Base-by-base conservation (phyloP, 2,113 vertebrate genomes). In the Mobula hypostoma region DNA sequence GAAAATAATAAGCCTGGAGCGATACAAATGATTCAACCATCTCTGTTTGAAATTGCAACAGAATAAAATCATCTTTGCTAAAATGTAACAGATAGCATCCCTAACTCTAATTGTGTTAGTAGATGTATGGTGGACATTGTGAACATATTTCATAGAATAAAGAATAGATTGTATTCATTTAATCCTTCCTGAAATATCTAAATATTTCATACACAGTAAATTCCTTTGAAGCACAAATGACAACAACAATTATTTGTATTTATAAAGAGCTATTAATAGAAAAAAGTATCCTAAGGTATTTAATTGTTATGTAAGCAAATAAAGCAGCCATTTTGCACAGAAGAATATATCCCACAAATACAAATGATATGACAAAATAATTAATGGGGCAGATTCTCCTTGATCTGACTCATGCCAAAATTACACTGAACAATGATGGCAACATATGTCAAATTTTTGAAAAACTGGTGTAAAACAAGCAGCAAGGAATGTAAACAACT, bases 281-380 rank as follows among this genome's bases (percentile, higher is more conserved):
- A 24, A 85, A 56, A 21, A 85, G 12, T 85, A 27, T 14, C 77
- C 80, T 56, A 24, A 83, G 80, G 40, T 24, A 27, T 56, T 61
- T 85, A 61, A 61, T 85, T 85, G 82, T 85, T 85, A 85, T 61
- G 82, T 61, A 85, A 58, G 48, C 82, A 85, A 27, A 85, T 85
- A 9, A 48, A 29, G 82, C 56, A 61, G 82, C 82, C 8, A 85
- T 58, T 85, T 85, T 24, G 61, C 56, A 29, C 24, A 61, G 24
- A 61, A 29, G 56, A 85, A 4, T 56, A 85, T 85, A 85, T 85
- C 82, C 82, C 82, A 61, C 82, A 85, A 61, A 61, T 58, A 85
- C 82, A 40, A 83, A 83, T 56, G 17, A 85, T 24, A 85, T 85
- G 48, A 85, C 48, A 29, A 85, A 58, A 24, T 85, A 85, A 17